These are phyloP conservation scores for Conomelus anceps DNA, from an alignment of 2,888 invertebrate species.

Conservation along the genomic window DNA sequence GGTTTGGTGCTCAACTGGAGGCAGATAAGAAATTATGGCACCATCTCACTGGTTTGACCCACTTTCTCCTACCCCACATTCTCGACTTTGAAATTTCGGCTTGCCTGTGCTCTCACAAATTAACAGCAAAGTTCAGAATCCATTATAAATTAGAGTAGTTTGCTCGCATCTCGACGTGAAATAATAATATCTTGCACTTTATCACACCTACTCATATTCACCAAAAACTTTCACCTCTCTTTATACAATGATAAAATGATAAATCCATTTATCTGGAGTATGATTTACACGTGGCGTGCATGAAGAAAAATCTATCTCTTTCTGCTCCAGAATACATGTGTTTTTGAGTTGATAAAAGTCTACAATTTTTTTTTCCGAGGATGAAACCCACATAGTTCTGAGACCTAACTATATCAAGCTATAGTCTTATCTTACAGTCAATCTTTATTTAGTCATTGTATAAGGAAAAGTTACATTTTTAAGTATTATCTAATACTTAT, in stretches of 20 bases:
- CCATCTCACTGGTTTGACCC: neutral
- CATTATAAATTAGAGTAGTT: neutral
- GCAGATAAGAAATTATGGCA: neutral
- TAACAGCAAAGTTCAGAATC: neutral
- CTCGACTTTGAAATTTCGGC: neutral
- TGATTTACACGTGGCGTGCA: too few species aligned
- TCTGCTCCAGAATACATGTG: too few species aligned
- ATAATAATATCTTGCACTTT: neutral
- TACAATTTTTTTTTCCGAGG: too few species aligned
- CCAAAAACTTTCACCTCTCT: neutral
- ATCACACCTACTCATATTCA: neutral
- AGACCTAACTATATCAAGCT: too few species aligned
- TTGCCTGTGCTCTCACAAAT: neutral
- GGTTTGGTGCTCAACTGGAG: neutral
- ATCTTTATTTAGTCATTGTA: too few species aligned
- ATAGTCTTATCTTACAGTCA: too few species aligned
- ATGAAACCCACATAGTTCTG: too few species aligned
- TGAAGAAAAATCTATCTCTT: too few species aligned
- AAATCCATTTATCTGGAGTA: neutral
- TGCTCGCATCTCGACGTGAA: neutral
- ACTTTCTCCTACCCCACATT: neutral
- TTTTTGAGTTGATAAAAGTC: too few species aligned
- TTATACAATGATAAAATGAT: too few species aligned
- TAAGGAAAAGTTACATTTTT: too few species aligned
- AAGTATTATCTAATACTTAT: too few species aligned